Evolutionary conservation across 2,113 vertebrate genomes (phyloP), one percentile per base, ranked within the genome.

Genomic region (Syngnathus scovelli): DNA sequence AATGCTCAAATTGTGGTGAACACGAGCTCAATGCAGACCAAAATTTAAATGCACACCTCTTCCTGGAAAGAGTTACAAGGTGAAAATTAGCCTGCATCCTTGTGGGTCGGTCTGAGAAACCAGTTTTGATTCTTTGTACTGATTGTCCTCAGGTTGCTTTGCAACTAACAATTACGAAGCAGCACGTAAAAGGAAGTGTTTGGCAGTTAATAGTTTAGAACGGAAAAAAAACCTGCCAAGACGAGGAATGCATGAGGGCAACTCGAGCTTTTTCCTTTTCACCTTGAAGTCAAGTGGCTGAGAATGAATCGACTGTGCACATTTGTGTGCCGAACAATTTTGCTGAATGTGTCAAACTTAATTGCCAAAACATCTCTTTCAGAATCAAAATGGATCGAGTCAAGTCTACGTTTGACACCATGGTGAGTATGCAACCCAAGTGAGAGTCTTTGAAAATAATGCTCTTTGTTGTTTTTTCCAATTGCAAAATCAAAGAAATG

Each of bases 341-440:
- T 15, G 44, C 46, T 33, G 27, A 33, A 43, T 3, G 41, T 43
- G 11, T 43, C 41, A 43, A 43, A 43, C 27, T 33, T 13, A 4
- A n/a, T n/a, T 5, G n/a, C 21, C 49, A 52, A 19, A n/a, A 51
- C 51, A 8, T 65, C 4, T 10, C 1, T 65, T 49, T 37, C 46
- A 65, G 48, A 36, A 27, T 11, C 63, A 37, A 65, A 0, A 87
- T 89, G 87, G 75, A 87, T 63, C 78, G 66, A 15, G 7, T 85
- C 27, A 80, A 80, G 52, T 67, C 74, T 13, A 43, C 43, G 0
- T 76, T 86, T 0, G 78, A 79, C 65, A 61, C 37, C 51, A 1
- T 86, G 84, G 87, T 89, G 63, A 78, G 81, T 79, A 8, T 62
- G 33, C 27, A 33, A 33, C 27, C 27, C 27, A 33, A 33, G 27